Evolutionary conservation across 2,797 vertebrate species (phyloP), one percentile per base, ranked within the genome.

Genomic region (Sternotherus odoratus): DNA sequence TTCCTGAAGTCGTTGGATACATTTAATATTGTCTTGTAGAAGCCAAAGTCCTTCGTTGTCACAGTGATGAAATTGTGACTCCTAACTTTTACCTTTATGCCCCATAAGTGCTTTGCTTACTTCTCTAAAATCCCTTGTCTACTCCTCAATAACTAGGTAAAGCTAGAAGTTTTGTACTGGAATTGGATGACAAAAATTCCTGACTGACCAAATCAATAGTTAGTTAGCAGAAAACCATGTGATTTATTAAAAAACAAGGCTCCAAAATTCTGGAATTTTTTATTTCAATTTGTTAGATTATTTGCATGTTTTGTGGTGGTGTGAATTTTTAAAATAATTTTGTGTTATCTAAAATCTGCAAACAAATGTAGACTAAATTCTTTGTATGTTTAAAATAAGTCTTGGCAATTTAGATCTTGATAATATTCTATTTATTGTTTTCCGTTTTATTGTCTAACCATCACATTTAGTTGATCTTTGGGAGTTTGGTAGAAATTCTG

Each of bases 101-200:
- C 82, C 8, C 39, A 3, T 1, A 10, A n/a, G 13, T 51, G 11
- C 12, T 85, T 23, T 30, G 2, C 16, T 79, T 1, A 0, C 1
- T 26, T 85, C 36, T 48, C 7, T 8, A n/a, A 33, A 33, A 79
- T 7, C 11, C 26, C 6, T 0, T 0, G 17, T 0, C 0, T 57
- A 11, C 43, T 57, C 39, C 36, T 57, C 28, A 12, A 30, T 57
- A 57, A 57, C 15, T 75, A 33, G 49, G 17, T 69, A 39, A 9
- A 23, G 16, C 5, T 21, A 87, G 77, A 89, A 36, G 33, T 26
- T 83, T 79, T 36, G 69, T 81, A 46, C 6, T 30, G 69, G 63
- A 81, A 90, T 77, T 2, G 26, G 12, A 6, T 12, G 10, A 4
- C 6, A 77, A 66, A 79, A 74, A 6, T 83, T 54, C 15, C 90